Conservation (phyloP, 2,888 invertebrate genomes). For the Pristionchus mayeri region DNA sequence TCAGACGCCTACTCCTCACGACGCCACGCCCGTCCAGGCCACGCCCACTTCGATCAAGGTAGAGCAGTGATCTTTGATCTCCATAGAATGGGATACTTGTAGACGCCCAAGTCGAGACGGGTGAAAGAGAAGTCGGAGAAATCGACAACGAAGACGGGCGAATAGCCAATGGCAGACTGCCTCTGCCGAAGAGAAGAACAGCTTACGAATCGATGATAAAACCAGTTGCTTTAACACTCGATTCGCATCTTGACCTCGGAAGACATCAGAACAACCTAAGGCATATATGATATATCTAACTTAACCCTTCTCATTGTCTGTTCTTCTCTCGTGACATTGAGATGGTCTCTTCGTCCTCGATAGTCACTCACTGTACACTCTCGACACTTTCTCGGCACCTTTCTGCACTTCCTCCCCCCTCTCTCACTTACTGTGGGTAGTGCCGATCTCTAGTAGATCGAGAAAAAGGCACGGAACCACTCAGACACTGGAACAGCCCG, state of each 20-base stretch:
- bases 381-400: neutral
- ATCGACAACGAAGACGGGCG: neutral
- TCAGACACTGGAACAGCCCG: slow-evolving; percentile 20
- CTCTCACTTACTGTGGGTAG: slow-evolving; percentile 31
- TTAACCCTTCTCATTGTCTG: neutral
- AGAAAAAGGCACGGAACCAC: neutral
- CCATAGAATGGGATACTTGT: neutral
- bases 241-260: neutral
- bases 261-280: neutral
- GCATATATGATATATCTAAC: neutral
- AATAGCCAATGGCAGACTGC: neutral
- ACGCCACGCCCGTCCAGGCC: slow-evolving; percentile 7
- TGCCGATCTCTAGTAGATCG: neutral
- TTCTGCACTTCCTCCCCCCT: neutral
- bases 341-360: neutral
- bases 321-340: neutral
- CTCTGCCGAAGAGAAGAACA: neutral
- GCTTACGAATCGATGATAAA: slow-evolving; percentile 24
- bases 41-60: neutral
- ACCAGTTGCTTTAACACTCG: neutral
- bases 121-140: neutral
- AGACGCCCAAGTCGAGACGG: neutral
- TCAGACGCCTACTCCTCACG: too few species aligned
- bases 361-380: slow-evolving; percentile 18
- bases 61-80: neutral